Percentiles rank a stretch among this genome's conserved stretches.
Conservation (phyloP, 2,113 vertebrate species). For the Salvelinus namaycush region DNA sequence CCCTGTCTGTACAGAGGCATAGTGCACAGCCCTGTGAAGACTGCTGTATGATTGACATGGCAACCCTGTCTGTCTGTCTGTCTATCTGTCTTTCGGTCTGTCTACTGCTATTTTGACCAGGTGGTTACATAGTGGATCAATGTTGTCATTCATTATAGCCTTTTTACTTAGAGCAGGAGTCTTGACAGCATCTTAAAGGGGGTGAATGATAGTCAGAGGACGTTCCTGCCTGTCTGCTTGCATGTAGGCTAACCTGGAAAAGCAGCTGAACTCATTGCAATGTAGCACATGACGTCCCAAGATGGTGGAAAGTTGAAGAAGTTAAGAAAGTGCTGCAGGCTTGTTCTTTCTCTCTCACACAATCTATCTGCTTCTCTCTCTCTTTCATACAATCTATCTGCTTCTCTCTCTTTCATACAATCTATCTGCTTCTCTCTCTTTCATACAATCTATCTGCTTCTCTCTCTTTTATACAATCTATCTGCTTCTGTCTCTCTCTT, state of each 20-base stretch:
- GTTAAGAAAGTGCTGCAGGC: background rate
- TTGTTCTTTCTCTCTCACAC: background rate
- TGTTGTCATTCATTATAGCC: background rate
- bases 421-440: no score
- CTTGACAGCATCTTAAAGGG: background rate
- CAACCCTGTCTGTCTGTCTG: background rate
- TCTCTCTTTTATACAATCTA: no score
- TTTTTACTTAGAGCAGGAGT: background rate
- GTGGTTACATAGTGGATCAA: background rate
- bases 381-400: no score
- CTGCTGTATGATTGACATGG: background rate
- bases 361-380: background rate
- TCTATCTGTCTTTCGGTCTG: background rate
- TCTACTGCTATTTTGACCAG: background rate
- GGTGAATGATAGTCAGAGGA: background rate
- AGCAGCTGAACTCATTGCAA: background rate
- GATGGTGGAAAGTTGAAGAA: background rate
- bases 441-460: no score
- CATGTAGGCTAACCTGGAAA: constrained; percentile 1
- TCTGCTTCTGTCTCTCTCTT: no score
- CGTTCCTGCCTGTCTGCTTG: background rate
- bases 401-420: background rate
- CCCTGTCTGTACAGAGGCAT: background rate
- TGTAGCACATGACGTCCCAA: background rate
- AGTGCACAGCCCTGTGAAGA: no score